Base-by-base conservation (phyloP, 2,797 vertebrate genomes). In the Rhinichthys osculus region DNA sequence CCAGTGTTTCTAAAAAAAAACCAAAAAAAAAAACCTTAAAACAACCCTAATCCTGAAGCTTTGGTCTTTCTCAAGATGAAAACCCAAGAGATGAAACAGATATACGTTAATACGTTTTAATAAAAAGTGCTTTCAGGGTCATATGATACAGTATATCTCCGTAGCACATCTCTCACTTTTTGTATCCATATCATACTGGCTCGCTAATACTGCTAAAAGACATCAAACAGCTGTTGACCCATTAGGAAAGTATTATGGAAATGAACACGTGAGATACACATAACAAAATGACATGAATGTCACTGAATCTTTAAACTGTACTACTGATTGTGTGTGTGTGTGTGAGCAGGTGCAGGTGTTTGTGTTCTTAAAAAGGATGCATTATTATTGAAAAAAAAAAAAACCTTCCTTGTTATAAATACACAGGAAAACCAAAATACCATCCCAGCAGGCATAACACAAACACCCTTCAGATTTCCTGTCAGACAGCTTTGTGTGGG, bases 381-480 rank as follows among this genome's bases (percentile, higher is more conserved):
- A 66, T 50, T 40, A 85, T 66, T 52, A 54, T 50, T 57, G 23
- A 35, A 5, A 40, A 19, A 17, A 19, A 59, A 59, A 82, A 83
- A 72, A 0, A 7, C 3, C 13, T 83, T 71, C 38, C 57, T 44
- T 57, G 33, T 79, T 71, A 66, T 11, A 72, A 30, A 38, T 69
- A 44, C 47, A 57, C 44, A 38, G 38, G 27, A 83, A 16, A 33
- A 47, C 13, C 50, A 27, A 84, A 54, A 59, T 52, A 69, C 30
- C 19, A 27, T 16, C 23, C 17, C 52, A 23, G 67, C 2, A 2
- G 59, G 30, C 23, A 71, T 83, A 73, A 86, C 52, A 81, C 44
- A 83, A 77, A 78, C 27, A 85, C 13, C 19, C 47, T 17, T 69
- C 23, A 78, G 64, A 84, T 64, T 69, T 73, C 59, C 76, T 73